phyloP scores from a whole-genome alignment of 2,797 vertebrate genomes.

The Momotus momota region DNA sequence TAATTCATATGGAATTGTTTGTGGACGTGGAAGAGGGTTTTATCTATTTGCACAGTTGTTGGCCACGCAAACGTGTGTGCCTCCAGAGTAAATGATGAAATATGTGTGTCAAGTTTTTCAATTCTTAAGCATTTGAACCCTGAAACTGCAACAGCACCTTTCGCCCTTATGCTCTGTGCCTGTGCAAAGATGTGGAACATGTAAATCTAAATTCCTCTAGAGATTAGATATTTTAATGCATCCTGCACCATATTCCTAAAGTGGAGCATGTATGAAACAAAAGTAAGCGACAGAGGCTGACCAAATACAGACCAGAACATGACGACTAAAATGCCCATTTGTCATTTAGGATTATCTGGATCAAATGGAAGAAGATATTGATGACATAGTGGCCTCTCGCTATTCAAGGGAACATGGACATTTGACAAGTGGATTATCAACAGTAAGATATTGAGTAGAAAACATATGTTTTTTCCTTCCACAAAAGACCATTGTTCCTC shows the following conservation, averaged over 20 bases:
- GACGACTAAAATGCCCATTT: background rate
- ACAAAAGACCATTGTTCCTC: background rate
- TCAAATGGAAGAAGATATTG: conserved; percentile 87
- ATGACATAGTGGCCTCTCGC: conserved; percentile 83
- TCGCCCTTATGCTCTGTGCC: background rate
- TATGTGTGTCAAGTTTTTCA: background rate
- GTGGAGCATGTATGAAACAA: background rate
- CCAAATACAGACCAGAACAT: background rate
- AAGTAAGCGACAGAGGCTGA: background rate
- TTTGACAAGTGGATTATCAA: conserved; percentile 85
- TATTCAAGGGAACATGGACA: conserved; percentile 73
- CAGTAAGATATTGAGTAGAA: conserved; percentile 79
- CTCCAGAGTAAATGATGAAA: background rate
- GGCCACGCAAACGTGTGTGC: fast-evolving
- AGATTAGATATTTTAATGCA: background rate
- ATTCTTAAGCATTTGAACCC: background rate
- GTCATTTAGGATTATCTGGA: conserved; percentile 83
- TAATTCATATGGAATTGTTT: background rate
- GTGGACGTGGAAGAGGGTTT: background rate
- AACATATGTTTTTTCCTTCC: background rate
- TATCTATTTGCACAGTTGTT: background rate
- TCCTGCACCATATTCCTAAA: background rate
- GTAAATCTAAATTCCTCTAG: background rate
- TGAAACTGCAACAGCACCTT: background rate
- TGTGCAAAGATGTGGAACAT: background rate